Evolutionary conservation across 2,797 vertebrate species (phyloP), one percentile per base, ranked within the genome.

Genomic region (Mus caroli): DNA sequence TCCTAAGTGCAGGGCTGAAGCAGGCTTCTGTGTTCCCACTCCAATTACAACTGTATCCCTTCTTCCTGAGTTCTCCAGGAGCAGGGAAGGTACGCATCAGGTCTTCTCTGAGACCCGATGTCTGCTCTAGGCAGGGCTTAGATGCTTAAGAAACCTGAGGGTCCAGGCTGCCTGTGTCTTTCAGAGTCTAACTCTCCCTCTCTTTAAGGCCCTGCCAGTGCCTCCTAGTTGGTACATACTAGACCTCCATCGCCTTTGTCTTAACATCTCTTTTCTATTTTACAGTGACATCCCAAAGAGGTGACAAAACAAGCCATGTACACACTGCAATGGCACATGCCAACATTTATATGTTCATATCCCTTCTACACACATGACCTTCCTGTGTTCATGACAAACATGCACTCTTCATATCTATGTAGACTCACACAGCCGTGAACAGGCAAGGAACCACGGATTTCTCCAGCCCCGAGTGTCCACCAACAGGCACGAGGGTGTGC

Each of bases 331-430:
- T 67, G 3, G 11, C 34, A 34, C 56, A 15, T 1, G 31, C 60
- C 87, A 58, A 43, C 43, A 83, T 8, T 75, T 26, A 37, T 3
- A 54, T 15, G 3, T 22, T 13, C 10, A 22, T 12, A 69, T 6
- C 8, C 46, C 75, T 58, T 19, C 22, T 2, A 26, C 20, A 79
- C 2, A 26, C 24, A 67, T n/a, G 28, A 28, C 22, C 40, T 75
- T 79, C 62, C 89, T 50, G 15, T 12, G n/a, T 7, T 14, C 40
- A 24, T 52, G 9, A 71, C 34, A 80, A 17, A 43, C 60, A 6
- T 0, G 3, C 1, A 67, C 8, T 8, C 13, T 4, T 19, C 5
- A 26, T 15, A 28, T 19, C 80, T 52, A 13, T 0, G 1, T 9
- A 19, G 2, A 3, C 20, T 24, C 92, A 67, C 60, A 67, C 50